Percentiles rank a stretch among this genome's conserved stretches.
These are phyloP conservation scores for Eilema caniola DNA, from an alignment of 2,888 invertebrate species.

Conservation along the genomic window DNA sequence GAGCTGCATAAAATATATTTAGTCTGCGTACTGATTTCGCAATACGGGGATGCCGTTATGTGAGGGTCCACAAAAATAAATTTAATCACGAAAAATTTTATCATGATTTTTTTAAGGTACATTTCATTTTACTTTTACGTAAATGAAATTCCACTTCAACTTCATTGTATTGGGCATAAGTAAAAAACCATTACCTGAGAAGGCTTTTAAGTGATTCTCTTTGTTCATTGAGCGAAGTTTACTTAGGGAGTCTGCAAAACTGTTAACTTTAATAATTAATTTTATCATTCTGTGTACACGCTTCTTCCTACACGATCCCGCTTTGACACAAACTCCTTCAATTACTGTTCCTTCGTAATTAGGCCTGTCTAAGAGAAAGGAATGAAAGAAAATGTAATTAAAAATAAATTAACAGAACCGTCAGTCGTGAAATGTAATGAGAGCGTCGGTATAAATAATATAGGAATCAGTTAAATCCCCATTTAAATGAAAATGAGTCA, in stretches of 20 bases:
- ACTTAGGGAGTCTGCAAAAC: neutral
- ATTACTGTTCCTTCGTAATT: conserved; percentile 1
- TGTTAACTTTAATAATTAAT: neutral
- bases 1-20: no score
- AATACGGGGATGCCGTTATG: no score
- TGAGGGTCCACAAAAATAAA: no score
- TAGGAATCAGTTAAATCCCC: neutral
- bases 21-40: no score
- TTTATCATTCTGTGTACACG: neutral
- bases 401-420: conserved; percentile 1
- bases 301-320: neutral
- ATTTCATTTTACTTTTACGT: no score
- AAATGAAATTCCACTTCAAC: no score
- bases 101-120: no score
- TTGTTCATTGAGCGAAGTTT: neutral
- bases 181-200: neutral
- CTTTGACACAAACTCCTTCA: neutral
- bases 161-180: neutral
- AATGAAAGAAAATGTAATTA: neutral
- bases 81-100: no score
- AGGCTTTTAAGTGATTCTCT: neutral
- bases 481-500: neutral
- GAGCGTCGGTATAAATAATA: neutral
- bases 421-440: conserved; percentile 1
- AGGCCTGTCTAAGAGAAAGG: neutral